These are phyloP conservation scores for Aplocera efformata DNA, from an alignment of 2,888 invertebrate species.

Conservation along the genomic window DNA sequence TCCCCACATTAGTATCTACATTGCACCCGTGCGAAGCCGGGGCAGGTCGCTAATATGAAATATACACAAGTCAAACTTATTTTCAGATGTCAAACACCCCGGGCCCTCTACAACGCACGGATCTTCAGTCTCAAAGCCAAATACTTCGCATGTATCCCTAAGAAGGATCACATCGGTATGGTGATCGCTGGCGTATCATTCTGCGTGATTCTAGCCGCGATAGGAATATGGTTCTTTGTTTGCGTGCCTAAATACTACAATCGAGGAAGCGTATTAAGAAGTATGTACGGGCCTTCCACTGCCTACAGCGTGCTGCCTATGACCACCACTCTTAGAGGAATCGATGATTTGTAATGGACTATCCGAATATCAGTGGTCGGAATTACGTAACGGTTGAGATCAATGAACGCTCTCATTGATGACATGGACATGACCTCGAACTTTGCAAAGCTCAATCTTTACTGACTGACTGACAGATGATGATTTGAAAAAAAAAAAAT, in stretches of 20 bases:
- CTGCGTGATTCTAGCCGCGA: constrained; percentile 39
- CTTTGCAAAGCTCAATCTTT: no score
- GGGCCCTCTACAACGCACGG: constrained; percentile 55
- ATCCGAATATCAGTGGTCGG: constrained; percentile 1
- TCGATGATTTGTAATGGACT: constrained; percentile 9
- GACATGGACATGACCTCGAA: no score
- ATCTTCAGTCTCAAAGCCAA: constrained; percentile 64
- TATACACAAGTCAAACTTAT: no score
- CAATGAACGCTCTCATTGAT: no score
- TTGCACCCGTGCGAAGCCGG: no score
- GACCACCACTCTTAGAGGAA: constrained; percentile 15
- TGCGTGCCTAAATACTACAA: constrained; percentile 47
- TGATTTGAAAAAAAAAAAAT: no score
- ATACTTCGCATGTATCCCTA: constrained; percentile 59
- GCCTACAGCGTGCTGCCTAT: constrained; percentile 55
- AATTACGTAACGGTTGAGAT: no score
- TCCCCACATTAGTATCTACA: no score
- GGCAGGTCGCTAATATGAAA: no score
- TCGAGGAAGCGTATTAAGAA: constrained; percentile 36
- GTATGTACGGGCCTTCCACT: constrained; percentile 39
- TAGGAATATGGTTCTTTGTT: constrained; percentile 61
- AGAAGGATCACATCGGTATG: constrained; percentile 37
- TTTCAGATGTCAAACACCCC: constrained; percentile 74
- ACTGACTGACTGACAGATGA: no score
- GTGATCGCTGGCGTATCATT: constrained; percentile 43